phyloP scores from a whole-genome alignment of 1,140 invertebrate genomes.

The Scylla paramamosain region DNA sequence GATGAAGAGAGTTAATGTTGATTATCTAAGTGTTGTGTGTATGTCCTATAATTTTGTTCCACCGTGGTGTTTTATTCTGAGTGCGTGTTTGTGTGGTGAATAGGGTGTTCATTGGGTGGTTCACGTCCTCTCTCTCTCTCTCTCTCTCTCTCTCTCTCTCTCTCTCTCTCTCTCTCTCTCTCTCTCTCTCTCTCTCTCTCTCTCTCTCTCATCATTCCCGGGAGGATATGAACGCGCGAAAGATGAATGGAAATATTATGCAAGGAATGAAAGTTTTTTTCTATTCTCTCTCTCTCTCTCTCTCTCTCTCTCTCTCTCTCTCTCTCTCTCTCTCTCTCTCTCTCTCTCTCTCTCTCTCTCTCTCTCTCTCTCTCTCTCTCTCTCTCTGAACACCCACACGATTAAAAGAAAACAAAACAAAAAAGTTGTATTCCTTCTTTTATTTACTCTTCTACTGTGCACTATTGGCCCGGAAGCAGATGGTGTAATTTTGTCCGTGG shows the following conservation, averaged over 20 bases:
- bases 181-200: background rate
- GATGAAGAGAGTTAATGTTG: constrained; percentile 1
- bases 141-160: constrained; percentile 38
- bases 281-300: too few species aligned
- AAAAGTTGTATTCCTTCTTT: background rate
- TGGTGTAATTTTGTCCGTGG: background rate
- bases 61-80: too few species aligned
- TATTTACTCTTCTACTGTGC: background rate
- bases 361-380: background rate
- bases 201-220: too few species aligned
- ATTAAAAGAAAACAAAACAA: background rate
- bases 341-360: too few species aligned
- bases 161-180: constrained; percentile 41
- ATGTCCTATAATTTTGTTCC: background rate
- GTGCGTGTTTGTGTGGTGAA: too few species aligned
- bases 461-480: background rate
- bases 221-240: too few species aligned
- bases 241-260: too few species aligned
- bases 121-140: background rate
- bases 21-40: background rate
- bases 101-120: too few species aligned
- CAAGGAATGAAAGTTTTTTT: too few species aligned
- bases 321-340: too few species aligned
- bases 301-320: too few species aligned
- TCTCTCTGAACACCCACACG: background rate